Base-by-base conservation (phyloP, 1,140 invertebrate species). In the Bombus waltoni region DNA sequence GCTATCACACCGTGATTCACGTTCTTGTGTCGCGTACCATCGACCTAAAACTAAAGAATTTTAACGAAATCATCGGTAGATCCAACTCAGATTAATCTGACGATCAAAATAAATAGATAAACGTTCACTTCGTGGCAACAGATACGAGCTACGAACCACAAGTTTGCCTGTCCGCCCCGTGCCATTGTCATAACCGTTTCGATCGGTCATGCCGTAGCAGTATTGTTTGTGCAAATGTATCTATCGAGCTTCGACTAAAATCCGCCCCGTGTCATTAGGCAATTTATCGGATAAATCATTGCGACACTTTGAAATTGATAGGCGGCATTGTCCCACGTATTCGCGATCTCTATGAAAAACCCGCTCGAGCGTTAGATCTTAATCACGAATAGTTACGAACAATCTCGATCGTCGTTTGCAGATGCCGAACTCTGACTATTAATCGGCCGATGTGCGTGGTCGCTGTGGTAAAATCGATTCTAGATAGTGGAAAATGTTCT, bases 231-330 rank as follows among this genome's bases (percentile, higher is more conserved):
- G 72, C 75, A 59, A 88, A 80, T 44, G 75, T 80, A 66, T 47
- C n/a, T 80, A 81, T 77, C 76, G 79, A 75, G 38, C 25, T 62
- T 28, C 25, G 71, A 18, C 72, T 66, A 65, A 72, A 82, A 88
- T 75, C 71, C 32, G 42, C 47, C 62, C 75, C 53, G 40, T 79
- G 65, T 91, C 89, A 92, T 90, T 89, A 86, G 89, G 66, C 83
- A 79, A 89, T 91, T 88, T 90, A 92, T 91, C 90, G 72, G 86
- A 76, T 87, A 85, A 89, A 88, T 90, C 86, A 57, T 91, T 91
- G 81, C 91, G 84, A 91, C 87, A 92, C 53, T 32, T 62, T 75
- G 75, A 86, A 88, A 90, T 87, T 88, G 53, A 83, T 85, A 88
- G 79, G 83, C 85, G 83, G 74, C 79, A 85, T 88, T 76, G 68